These are phyloP conservation scores for Metridium senile DNA, from an alignment of 92 coral and sea anemone species.

Conservation along the genomic window DNA sequence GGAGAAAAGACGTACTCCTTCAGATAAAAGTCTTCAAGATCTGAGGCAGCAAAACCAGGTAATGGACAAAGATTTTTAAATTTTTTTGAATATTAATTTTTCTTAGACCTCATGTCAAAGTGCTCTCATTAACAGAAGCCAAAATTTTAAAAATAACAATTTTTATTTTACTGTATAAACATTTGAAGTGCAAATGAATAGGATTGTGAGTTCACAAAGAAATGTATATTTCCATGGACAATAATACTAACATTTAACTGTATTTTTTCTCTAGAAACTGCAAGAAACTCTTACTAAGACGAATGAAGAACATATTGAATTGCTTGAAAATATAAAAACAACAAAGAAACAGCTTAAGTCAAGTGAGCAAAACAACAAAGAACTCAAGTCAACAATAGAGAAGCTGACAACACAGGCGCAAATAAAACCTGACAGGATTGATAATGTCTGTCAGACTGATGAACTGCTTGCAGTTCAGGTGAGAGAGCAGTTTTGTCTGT, in stretches of 20 bases:
- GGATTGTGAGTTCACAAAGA: background rate
- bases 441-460: slow-evolving; percentile 26
- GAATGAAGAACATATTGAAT: slow-evolving; percentile 54
- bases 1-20: slow-evolving; percentile 58
- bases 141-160: no score
- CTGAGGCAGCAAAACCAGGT: slow-evolving; percentile 60
- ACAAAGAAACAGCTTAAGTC: slow-evolving; percentile 45
- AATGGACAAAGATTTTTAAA: background rate
- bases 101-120: no score
- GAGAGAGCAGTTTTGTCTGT: no score
- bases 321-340: slow-evolving; percentile 44
- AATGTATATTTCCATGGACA: background rate
- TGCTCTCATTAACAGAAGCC: no score
- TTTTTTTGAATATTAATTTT: background rate
- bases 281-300: slow-evolving; percentile 53
- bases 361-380: slow-evolving; percentile 46
- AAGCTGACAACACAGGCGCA: slow-evolving; percentile 8
- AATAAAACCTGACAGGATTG: background rate
- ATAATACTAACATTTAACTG: background rate
- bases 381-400: slow-evolving; percentile 32
- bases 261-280: slow-evolving; percentile 25
- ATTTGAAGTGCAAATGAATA: no score
- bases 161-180: no score
- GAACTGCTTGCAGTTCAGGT: slow-evolving; percentile 11
- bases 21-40: slow-evolving; percentile 53